Conservation (phyloP, 2,888 invertebrate species). For the Melanostoma scalare region DNA sequence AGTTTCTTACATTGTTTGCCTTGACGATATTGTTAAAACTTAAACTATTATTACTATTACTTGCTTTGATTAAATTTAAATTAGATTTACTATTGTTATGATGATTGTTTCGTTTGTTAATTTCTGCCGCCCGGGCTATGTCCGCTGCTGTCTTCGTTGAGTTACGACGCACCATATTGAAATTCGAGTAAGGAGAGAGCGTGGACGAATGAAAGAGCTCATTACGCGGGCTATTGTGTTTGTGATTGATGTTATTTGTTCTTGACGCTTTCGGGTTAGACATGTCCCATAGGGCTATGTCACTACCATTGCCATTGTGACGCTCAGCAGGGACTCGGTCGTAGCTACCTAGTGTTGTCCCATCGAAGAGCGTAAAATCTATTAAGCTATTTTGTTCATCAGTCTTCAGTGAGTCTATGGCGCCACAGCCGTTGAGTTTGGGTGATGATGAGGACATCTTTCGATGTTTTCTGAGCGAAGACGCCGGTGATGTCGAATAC, state of each 20-base stretch:
- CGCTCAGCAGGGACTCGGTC: constrained; percentile 16
- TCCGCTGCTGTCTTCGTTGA: constrained; percentile 63
- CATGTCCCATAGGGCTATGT: constrained; percentile 51
- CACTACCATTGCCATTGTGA: constrained; percentile 52
- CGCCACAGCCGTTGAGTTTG: constrained; percentile 78
- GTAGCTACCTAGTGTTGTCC: constrained; percentile 68
- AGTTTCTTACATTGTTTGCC: constrained; percentile 79
- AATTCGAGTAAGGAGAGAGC: constrained; percentile 76
- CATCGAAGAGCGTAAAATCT: constrained; percentile 57
- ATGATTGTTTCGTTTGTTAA: constrained; percentile 63
- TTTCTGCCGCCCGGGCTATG: constrained; percentile 55
- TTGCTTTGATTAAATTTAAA: constrained; percentile 68
- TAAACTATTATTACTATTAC: constrained; percentile 75
- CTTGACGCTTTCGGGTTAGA: constrained; percentile 40
- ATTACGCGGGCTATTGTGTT: constrained; percentile 75
- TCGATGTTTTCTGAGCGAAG: constrained; percentile 71
- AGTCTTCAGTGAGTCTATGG: constrained; percentile 66
- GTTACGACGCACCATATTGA: constrained; percentile 58
- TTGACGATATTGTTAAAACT: constrained; percentile 77
- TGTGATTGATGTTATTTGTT: constrained; percentile 54
- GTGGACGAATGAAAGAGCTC: constrained; percentile 74
- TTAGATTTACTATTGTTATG: constrained; percentile 73
- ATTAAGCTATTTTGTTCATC: constrained; percentile 70
- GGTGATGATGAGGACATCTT: constrained; percentile 81
- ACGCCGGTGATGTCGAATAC: constrained; percentile 51